Percentiles rank a stretch among this genome's conserved stretches.
These are phyloP conservation scores for Cossypha niveicapilla DNA, from an alignment of 2,797 vertebrate genomes.

Conservation along the genomic window DNA sequence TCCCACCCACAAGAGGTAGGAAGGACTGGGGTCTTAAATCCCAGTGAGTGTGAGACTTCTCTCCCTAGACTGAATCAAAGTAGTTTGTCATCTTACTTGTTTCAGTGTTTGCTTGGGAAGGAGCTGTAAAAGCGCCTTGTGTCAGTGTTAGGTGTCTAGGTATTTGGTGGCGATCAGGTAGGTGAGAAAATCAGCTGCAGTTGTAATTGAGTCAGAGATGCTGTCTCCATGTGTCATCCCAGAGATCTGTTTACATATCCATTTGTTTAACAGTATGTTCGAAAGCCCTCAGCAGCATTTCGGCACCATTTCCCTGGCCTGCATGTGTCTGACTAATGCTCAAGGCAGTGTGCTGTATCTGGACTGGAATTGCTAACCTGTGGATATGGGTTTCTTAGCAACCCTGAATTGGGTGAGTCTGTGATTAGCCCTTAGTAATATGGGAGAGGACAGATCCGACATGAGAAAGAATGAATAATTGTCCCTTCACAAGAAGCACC, in stretches of 20 bases:
- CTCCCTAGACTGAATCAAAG: background rate
- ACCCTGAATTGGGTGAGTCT: background rate
- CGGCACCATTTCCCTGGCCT: background rate
- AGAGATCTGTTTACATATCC: background rate
- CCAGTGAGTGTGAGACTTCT: rapidly evolving
- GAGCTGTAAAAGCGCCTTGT: background rate
- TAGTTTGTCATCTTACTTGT: background rate
- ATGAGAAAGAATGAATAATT: background rate
- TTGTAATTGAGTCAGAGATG: background rate
- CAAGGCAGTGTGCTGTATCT: conserved; percentile 6
- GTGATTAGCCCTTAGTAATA: background rate
- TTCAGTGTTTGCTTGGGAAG: background rate
- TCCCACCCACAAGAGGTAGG: background rate
- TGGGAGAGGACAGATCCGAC: background rate
- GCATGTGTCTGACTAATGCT: background rate
- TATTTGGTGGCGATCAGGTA: background rate
- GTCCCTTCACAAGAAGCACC: background rate
- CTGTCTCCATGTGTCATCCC: background rate
- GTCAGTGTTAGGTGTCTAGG: background rate
- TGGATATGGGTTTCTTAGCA: background rate
- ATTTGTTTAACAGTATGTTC: conserved; percentile 15
- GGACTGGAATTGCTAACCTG: background rate
- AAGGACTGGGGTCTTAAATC: background rate
- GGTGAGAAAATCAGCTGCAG: background rate
- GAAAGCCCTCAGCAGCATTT: background rate